Evolutionary conservation across 1,140 invertebrate species (phyloP), one percentile per base, ranked within the genome.

Genomic region (Atta colombica): DNA sequence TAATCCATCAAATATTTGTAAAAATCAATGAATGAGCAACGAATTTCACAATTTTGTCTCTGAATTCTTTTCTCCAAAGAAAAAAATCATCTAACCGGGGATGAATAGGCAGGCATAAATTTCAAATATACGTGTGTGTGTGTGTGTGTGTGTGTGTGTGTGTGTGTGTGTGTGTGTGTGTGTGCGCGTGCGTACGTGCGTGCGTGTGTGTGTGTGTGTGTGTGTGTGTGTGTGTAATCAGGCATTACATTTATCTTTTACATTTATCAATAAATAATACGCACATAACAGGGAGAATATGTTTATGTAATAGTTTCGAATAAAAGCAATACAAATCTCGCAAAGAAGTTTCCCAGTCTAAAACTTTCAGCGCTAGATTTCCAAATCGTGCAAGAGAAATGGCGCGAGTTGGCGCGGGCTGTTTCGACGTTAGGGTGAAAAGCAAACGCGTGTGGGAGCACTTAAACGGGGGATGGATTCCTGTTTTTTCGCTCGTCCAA

Each of bases 401-500:
- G 88, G 89, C 89, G 89, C 89, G 89, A 74, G 63, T 84, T 69
- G 55, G 35, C n/a, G 8, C 51, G 60, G 68, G 87, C 18, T 74
- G 49, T 86, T 86, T 82, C 86, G 58, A 16, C 58, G 61, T 39
- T 53, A 39, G 80, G 88, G 89, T 90, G 89, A 88, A 80, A 85
- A 72, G 45, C 75, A 21, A 28, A 51, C 60, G 78, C 58, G 88
- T 81, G 87, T 89, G 84, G 85, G 78, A 90, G 81, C 75, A 82
- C 81, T 86, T 85, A 65, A 45, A 18, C 89, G 77, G 88, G 87
- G 89, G 89, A 91, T 91, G 81, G 85, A 87, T 91, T 84, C 81
- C 80, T 74, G 89, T 80, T 88, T 90, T 87, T 91, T 89, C 87
- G 80, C 82, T 77, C 87, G 81, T 82, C 90, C 90, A 91, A 91